phyloP scores from a whole-genome alignment of 1,140 invertebrate genomes.

The Drosophila mojavensis region DNA sequence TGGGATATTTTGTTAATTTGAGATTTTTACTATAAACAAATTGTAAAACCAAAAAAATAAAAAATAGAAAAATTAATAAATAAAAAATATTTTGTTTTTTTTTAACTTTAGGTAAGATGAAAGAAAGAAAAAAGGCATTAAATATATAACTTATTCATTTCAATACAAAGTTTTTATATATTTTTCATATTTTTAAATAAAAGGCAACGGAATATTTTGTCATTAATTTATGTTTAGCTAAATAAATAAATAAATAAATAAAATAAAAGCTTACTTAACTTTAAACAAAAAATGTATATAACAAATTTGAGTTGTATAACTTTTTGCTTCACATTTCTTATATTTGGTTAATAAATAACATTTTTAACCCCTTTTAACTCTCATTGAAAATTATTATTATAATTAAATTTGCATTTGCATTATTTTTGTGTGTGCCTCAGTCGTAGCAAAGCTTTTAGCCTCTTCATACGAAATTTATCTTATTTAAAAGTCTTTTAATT shows the following conservation, averaged over 20 bases:
- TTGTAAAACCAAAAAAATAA: neutral
- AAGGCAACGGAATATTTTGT: too few relatives aligned
- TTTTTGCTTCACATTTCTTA: too few relatives aligned
- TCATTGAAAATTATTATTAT: neutral
- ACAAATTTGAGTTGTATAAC: too few relatives aligned
- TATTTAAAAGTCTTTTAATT: conserved; percentile 31
- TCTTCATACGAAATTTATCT: conserved; percentile 6
- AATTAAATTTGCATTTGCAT: neutral
- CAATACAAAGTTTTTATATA: too few relatives aligned
- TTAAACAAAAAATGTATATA: too few relatives aligned
- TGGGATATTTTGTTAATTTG: too few relatives aligned
- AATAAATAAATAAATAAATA: neutral
- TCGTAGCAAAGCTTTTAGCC: neutral
- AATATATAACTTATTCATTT: too few relatives aligned
- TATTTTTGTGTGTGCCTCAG: neutral
- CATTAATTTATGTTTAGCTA: neutral
- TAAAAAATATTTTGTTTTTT: too few relatives aligned
- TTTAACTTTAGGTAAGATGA: too few relatives aligned
- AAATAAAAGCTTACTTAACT: neutral
- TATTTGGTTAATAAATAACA: neutral
- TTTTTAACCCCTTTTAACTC: neutral
- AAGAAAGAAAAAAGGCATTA: too few relatives aligned
- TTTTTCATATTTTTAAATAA: too few relatives aligned
- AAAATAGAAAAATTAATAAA: neutral
- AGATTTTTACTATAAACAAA: too few relatives aligned